These are phyloP conservation scores for Alligator mississippiensis DNA, from an alignment of 2,113 vertebrate species.

Conservation along the genomic window DNA sequence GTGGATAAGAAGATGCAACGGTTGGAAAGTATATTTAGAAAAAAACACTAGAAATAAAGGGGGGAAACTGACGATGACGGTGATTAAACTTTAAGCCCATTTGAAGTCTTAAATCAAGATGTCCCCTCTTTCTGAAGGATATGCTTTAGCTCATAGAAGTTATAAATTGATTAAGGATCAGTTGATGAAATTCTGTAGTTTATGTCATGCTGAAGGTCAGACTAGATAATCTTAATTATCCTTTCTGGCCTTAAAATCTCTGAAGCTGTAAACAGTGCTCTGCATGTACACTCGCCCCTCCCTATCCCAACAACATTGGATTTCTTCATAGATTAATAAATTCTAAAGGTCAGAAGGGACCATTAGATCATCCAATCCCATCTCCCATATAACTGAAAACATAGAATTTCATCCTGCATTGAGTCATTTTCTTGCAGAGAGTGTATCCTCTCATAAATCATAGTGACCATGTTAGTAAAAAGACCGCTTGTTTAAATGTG, in stretches of 20 bases:
- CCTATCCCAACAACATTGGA: not conserved
- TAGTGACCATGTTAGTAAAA: constrained; percentile 3
- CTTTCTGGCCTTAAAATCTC: not conserved
- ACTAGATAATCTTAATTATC: not conserved
- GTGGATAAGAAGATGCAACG: not conserved
- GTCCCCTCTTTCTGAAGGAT: not conserved
- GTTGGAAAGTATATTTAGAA: not conserved
- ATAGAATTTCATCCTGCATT: not conserved
- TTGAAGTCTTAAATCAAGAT: constrained; percentile 10
- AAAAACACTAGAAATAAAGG: not conserved
- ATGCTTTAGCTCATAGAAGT: not conserved
- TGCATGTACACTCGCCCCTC: not conserved
- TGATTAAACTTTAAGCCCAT: not conserved
- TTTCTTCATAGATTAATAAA: not conserved
- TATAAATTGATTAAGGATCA: not conserved
- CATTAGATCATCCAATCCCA: not conserved
- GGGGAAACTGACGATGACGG: not conserved
- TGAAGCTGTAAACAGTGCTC: not conserved
- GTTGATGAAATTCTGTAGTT: not conserved
- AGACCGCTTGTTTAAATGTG: not conserved
- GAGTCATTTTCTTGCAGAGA: not conserved
- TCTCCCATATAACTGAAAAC: not conserved
- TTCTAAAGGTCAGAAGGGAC: not conserved
- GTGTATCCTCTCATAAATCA: not conserved
- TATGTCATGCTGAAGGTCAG: not conserved